These are phyloP conservation scores for Poeciliopsis turrubarensis DNA, from an alignment of 2,113 vertebrate genomes.

Conservation along the genomic window DNA sequence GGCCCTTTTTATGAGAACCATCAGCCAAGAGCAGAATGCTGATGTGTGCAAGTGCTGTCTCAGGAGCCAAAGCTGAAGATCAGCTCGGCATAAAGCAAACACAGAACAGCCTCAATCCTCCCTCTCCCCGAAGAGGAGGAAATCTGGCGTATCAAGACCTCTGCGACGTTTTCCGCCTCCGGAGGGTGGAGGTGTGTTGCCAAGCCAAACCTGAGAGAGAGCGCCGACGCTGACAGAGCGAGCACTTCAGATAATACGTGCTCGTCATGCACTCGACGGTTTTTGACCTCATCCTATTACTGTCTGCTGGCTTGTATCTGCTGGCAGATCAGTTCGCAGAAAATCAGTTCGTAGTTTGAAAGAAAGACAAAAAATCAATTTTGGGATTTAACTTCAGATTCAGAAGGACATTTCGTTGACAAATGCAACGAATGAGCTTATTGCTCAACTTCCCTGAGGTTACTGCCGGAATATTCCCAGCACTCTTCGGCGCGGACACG, in stretches of 20 bases:
- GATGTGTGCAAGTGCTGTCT: constrained; percentile 31
- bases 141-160: constrained; percentile 41
- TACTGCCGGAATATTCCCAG: neutral
- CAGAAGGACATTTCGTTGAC: neutral
- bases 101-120: constrained; percentile 27
- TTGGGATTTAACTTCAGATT: neutral
- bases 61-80: constrained; percentile 46
- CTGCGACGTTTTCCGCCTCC: constrained; percentile 40
- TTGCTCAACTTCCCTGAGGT: neutral
- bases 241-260: constrained; percentile 28
- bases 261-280: neutral
- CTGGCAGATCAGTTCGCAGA: neutral
- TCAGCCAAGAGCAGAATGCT: constrained; percentile 34
- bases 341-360: neutral
- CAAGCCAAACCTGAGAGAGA: constrained; percentile 41
- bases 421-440: neutral
- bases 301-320: neutral
- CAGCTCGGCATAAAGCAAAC: constrained; percentile 32
- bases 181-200: constrained; percentile 36
- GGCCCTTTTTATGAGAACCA: constrained; percentile 16
- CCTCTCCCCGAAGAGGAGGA: constrained; percentile 26
- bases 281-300: too few relatives aligned
- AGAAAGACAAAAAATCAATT: neutral
- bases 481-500: too few relatives aligned
- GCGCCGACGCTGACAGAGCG: constrained; percentile 33